phyloP scores from a whole-genome alignment of 2,797 vertebrate species.

The Kryptopterus vitreolus region DNA sequence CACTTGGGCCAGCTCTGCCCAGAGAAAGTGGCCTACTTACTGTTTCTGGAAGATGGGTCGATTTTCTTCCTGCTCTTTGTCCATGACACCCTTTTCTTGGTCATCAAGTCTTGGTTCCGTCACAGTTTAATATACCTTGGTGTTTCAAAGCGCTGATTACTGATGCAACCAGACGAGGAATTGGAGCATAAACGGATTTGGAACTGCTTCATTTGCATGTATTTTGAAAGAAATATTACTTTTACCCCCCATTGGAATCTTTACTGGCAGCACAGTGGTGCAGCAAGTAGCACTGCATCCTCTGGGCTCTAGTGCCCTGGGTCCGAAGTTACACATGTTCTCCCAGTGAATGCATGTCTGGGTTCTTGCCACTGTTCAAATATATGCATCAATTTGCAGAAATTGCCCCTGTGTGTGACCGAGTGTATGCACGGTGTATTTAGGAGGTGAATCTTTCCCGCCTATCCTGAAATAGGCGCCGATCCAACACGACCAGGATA shows the following conservation, averaged over 20 bases:
- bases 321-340: not conserved
- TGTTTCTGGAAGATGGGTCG: conserved; percentile 57
- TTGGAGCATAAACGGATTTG: not conserved
- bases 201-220: not conserved
- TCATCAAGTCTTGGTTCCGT: conserved; percentile 22
- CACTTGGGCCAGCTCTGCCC: conserved; percentile 78
- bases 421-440: not conserved
- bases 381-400: not conserved
- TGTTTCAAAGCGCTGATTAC: not conserved
- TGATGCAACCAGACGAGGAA: not conserved
- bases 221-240: not conserved
- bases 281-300: not conserved
- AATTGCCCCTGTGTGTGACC: conserved; percentile 15
- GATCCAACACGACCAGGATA: not conserved
- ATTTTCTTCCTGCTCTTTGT: conserved; percentile 54
- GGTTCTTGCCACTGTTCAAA: not conserved
- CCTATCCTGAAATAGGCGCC: not conserved
- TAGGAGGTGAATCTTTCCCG: not conserved
- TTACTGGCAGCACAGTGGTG: not conserved
- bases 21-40: conserved; percentile 83
- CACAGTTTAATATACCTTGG: not conserved
- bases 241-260: not conserved
- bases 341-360: not conserved
- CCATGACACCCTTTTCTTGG: conserved; percentile 45
- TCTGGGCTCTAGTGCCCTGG: not conserved